Conservation (phyloP, 2,888 invertebrate species). For the Microchrysa polita region DNA sequence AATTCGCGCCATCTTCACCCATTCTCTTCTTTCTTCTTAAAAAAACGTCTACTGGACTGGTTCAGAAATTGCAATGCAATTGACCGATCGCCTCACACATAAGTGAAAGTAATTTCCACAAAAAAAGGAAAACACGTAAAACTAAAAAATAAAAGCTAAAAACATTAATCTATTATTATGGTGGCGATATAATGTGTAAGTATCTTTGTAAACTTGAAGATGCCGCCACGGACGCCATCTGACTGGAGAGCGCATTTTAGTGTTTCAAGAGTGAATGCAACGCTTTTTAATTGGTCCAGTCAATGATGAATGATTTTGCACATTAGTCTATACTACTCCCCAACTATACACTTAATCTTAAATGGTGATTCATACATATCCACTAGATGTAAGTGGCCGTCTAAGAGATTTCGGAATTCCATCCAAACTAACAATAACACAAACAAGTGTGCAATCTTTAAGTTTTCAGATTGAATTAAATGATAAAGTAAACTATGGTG, state of each 20-base stretch:
- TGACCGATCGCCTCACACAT: too few relatives aligned
- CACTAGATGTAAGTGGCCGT: background rate
- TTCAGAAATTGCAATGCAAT: too few relatives aligned
- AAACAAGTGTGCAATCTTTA: constrained; percentile 22
- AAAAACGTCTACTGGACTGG: too few relatives aligned
- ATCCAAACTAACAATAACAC: background rate
- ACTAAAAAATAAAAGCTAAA: background rate
- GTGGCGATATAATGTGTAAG: too few relatives aligned
- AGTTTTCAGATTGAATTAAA: constrained; percentile 17
- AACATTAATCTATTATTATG: too few relatives aligned
- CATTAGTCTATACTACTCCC: background rate
- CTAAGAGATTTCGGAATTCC: constrained; percentile 8
- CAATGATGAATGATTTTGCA: constrained; percentile 12
- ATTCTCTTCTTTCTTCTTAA: too few relatives aligned
- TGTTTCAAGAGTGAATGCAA: constrained; percentile 22
- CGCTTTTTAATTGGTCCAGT: constrained; percentile 11
- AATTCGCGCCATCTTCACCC: too few relatives aligned
- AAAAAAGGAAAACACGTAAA: too few relatives aligned
- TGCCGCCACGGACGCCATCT: constrained; percentile 1
- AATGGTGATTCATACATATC: background rate
- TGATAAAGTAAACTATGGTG: constrained; percentile 15
- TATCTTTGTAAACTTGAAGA: too few relatives aligned
- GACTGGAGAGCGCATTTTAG: constrained; percentile 27
- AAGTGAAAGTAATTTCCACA: too few relatives aligned
- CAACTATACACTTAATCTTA: too few relatives aligned